A percentile compares a stretch with the other conserved stretches of the same genome.
Conservation (phyloP, 1,140 invertebrate genomes). For the Drosophila trapezifrons region DNA sequence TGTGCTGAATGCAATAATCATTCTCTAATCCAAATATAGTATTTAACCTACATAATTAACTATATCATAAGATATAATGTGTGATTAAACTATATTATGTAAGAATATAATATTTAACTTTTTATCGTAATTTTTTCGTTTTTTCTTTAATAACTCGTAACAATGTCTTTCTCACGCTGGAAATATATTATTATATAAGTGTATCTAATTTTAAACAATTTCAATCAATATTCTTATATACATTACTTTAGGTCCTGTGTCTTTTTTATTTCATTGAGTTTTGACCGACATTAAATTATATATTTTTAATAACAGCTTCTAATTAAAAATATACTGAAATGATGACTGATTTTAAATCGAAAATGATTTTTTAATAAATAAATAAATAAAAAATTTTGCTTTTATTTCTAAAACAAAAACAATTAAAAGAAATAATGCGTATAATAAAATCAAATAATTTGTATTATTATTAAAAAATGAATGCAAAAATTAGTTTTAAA, state of each 20-base stretch:
- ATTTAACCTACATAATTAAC: slow-evolving; percentile 43
- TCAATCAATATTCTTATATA: slow-evolving; percentile 44
- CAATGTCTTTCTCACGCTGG: slow-evolving; percentile 51
- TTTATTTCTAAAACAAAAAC: too few species aligned
- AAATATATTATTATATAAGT: slow-evolving; percentile 3
- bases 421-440: not conserved
- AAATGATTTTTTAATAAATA: too few species aligned
- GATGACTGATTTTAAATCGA: not conserved
- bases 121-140: slow-evolving; percentile 34
- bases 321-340: not conserved
- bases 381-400: too few species aligned
- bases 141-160: slow-evolving; percentile 62
- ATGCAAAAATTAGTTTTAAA: not conserved
- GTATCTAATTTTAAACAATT: slow-evolving; percentile 55
- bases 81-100: slow-evolving; percentile 47
- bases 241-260: slow-evolving; percentile 3
- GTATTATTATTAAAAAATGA: not conserved
- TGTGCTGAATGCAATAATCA: slow-evolving; percentile 57
- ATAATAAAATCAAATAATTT: not conserved
- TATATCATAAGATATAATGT: slow-evolving; percentile 52
- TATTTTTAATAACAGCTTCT: not conserved
- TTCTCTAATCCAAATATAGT: slow-evolving; percentile 25
- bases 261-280: not conserved
- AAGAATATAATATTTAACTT: slow-evolving; percentile 43
- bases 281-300: not conserved